Conservation (phyloP, 2,797 vertebrate species). For the Chelidonichthys spinosus region DNA sequence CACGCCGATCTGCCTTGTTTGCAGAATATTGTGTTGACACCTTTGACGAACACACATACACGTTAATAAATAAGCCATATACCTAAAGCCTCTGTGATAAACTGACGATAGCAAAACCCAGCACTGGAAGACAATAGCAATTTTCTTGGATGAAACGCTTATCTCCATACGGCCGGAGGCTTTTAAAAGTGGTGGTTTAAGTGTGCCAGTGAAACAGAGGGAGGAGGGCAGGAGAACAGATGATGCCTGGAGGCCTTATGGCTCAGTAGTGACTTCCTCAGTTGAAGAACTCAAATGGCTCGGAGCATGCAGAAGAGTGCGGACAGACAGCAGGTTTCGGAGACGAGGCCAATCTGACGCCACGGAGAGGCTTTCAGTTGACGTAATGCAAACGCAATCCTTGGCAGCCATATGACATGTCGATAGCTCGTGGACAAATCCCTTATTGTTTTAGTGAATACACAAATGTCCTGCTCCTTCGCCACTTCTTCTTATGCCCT, state of each 20-base stretch:
- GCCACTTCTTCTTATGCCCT: background rate
- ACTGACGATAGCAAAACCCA: conserved; percentile 38
- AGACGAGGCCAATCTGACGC: conserved; percentile 10
- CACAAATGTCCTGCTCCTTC: conserved; percentile 5
- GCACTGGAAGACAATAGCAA: conserved; percentile 42
- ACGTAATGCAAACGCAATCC: background rate
- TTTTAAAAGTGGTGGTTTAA: conserved; percentile 24
- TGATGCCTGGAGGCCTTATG: conserved; percentile 61
- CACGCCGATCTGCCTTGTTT: conserved; percentile 68
- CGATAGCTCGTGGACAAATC: conserved; percentile 6
- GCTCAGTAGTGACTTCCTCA: conserved; percentile 51
- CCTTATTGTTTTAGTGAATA: conserved; percentile 13
- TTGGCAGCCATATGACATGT: background rate
- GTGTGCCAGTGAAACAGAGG: conserved; percentile 55
- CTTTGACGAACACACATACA: conserved; percentile 44
- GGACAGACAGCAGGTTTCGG: conserved; percentile 34
- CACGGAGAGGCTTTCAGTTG: conserved; percentile 12
- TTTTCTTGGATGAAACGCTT: conserved; percentile 51
- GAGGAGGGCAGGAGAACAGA: conserved; percentile 63
- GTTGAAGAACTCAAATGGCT: conserved; percentile 47
- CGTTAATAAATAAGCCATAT: conserved; percentile 16
- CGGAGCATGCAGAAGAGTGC: conserved; percentile 13
- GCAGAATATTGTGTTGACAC: conserved; percentile 63
- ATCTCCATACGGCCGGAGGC: conserved; percentile 15
- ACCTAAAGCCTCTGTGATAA: conserved; percentile 25